These are phyloP conservation scores for Spodoptera litura DNA, from an alignment of 1,140 invertebrate genomes.

Conservation along the genomic window DNA sequence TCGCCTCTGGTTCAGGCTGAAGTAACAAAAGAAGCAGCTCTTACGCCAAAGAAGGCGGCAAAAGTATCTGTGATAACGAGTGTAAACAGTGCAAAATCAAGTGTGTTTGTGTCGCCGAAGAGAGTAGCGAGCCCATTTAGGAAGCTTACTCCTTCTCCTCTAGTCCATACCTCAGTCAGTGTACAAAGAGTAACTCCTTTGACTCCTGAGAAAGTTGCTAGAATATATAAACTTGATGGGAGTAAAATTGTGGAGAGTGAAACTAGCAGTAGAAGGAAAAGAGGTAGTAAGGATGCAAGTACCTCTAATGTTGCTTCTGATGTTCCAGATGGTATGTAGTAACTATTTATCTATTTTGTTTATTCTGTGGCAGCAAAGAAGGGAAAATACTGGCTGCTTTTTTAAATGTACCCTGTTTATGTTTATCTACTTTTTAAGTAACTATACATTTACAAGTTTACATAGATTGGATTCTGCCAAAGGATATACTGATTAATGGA, in stretches of 20 bases:
- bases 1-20: slow-evolving; percentile 4
- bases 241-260: background rate
- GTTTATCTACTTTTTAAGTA: too few relatives aligned
- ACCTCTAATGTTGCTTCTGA: slow-evolving; percentile 24
- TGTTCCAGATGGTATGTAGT: slow-evolving; percentile 60
- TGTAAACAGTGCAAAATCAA: slow-evolving; percentile 1
- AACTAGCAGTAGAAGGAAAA: background rate
- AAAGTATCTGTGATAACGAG: slow-evolving; percentile 54
- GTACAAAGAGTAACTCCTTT: slow-evolving; percentile 8
- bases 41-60: slow-evolving; percentile 49
- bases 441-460: too few relatives aligned
- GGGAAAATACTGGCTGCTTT: too few relatives aligned
- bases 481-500: too few relatives aligned
- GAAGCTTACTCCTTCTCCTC: background rate
- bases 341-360: background rate
- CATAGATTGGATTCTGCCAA: too few relatives aligned
- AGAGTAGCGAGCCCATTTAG: slow-evolving; percentile 16
- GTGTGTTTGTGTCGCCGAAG: slow-evolving; percentile 56
- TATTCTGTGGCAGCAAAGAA: background rate
- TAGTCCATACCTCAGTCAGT: background rate
- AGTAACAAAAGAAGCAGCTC: slow-evolving; percentile 17
- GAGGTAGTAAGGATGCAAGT: background rate
- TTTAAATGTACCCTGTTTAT: too few relatives aligned
- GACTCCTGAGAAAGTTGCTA: background rate
- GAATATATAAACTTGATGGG: slow-evolving; percentile 1